Evolutionary conservation across 1,140 invertebrate species (phyloP), one percentile per base, ranked within the genome.

Genomic region (Drosophila tropicalis): DNA sequence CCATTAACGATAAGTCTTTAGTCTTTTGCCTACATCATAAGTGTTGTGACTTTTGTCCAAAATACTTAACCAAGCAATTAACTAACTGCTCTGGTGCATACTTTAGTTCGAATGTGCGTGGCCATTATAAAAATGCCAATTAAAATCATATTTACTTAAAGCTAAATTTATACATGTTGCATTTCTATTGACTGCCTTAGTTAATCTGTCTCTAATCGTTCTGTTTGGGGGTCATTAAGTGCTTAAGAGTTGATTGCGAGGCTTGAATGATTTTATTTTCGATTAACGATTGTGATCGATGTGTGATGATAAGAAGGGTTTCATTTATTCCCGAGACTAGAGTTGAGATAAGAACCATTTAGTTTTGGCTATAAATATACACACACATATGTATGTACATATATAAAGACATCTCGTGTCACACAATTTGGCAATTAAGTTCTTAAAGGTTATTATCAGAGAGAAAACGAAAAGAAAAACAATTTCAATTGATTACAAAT

Each of bases 121-220:
- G 17, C 44, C 19, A 70, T 80, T 79, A 69, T 85, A 85, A 75
- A 85, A 75, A 58, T 72, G 82, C 62, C 82, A 85, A 85, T 86
- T 86, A 85, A 85, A 85, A 86, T 72, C 82, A 62, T 75, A 85
- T 85, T 85, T 85, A 17, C 47, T n/a, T 32, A 25, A 60, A 44
- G 72, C 41, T n/a, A 25, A 19, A 36, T 36, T 51, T 55, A 65
- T 57, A 40, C 74, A 62, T 62, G 10, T 51, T 51, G 44, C 44
- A 51, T 51, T 51, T 51, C 6, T 25, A 25, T 25, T 25, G 22
- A 25, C 22, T 25, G n/a, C 51, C 22, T 25, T 29, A 75, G 67
- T 63, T n/a, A 41, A 13, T 76, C 67, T 76, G 13, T 44, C 58
- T 25, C 4, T 25, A 41, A 36, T 62, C 60, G 61, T 17, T 13